phyloP scores from a whole-genome alignment of 2,888 invertebrate genomes.

The Synergus umbraculus region DNA sequence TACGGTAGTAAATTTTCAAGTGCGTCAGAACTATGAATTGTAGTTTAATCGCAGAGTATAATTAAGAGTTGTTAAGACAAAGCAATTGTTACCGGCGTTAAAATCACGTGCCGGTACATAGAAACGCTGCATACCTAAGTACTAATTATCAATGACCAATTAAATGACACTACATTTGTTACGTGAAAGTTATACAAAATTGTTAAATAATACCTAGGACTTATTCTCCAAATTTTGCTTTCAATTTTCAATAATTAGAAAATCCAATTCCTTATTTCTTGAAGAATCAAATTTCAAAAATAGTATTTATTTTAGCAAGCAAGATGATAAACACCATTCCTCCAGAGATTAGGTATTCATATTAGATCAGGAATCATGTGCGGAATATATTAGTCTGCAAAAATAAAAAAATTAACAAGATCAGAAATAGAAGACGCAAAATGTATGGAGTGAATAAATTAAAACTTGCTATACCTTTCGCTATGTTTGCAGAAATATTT shows the following conservation, averaged over 20 bases:
- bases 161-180: slow-evolving; percentile 3
- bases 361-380: not conserved
- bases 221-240: not conserved
- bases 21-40: slow-evolving; percentile 41
- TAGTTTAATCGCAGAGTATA: slow-evolving; percentile 22
- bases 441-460: not conserved
- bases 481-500: slow-evolving; percentile 16
- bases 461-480: slow-evolving; percentile 12
- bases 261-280: not conserved
- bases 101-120: slow-evolving; percentile 2
- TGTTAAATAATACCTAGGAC: not conserved
- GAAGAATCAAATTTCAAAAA: not conserved
- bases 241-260: not conserved
- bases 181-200: not conserved
- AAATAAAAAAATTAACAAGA: slow-evolving; percentile 14
- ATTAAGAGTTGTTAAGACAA: slow-evolving; percentile 34
- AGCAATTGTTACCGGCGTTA: slow-evolving; percentile 28
- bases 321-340: not conserved
- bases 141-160: not conserved
- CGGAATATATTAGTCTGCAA: slow-evolving; percentile 3
- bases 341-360: not conserved
- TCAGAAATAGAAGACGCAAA: not conserved
- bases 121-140: not conserved
- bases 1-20: slow-evolving; percentile 5
- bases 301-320: no score